Evolutionary conservation across 2,797 vertebrate species (phyloP).

Genomic region (Syncerus caffer): DNA sequence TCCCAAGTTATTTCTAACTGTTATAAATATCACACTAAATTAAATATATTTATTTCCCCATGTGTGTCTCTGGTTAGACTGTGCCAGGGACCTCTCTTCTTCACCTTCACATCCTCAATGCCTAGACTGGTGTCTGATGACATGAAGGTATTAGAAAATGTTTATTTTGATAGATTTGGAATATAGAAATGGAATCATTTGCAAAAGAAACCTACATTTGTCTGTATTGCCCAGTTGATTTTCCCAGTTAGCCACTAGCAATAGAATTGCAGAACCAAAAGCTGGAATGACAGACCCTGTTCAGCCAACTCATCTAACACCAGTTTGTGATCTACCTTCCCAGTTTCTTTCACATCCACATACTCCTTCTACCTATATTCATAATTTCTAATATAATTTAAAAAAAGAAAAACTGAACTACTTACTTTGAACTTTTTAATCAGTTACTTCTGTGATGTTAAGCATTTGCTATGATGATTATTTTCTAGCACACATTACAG

Average conservation of each 20-base stretch:
- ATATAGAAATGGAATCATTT: not conserved
- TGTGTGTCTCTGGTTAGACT: not conserved
- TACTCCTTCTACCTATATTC: not conserved
- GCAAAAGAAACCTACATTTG: constrained; percentile 1
- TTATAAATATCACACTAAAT: constrained; percentile 19
- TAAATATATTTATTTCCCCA: constrained; percentile 20
- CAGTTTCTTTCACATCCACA: not conserved
- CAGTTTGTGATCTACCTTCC: not conserved
- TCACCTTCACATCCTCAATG: not conserved
- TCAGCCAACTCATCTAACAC: not conserved
- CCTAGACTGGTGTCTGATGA: not conserved
- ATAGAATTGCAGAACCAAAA: not conserved
- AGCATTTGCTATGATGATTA: not conserved
- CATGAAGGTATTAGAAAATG: not conserved
- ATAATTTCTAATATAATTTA: not conserved
- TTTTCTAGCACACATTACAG: not conserved
- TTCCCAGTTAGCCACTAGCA: not conserved
- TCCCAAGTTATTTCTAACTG: not conserved
- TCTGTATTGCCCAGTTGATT: not conserved
- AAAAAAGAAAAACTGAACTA: not conserved
- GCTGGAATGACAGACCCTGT: no score
- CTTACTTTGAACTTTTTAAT: not conserved
- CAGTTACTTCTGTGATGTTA: not conserved
- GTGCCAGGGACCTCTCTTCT: not conserved
- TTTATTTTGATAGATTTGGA: not conserved